A percentile compares a stretch with the other conserved stretches of the same genome.
phyloP scores from a whole-genome alignment of 2,113 vertebrate genomes.

The Nibea albiflora region DNA sequence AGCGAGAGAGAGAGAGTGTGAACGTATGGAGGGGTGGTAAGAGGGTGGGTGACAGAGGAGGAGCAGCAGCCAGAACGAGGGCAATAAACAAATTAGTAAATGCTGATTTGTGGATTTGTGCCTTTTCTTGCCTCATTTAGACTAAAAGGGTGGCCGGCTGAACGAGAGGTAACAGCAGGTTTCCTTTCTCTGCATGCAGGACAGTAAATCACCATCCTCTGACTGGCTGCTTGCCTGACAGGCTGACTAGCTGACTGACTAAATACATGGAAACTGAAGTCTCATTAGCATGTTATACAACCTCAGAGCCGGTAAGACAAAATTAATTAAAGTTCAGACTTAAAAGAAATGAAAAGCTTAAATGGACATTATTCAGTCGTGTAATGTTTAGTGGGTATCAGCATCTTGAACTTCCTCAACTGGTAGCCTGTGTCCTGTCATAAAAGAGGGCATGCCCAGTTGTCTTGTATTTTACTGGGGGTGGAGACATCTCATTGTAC shows the following conservation, averaged over 20 bases:
- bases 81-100: constrained; percentile 88
- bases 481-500: constrained; percentile 79
- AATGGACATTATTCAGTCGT: constrained; percentile 4
- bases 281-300: constrained; percentile 59
- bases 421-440: constrained; percentile 55
- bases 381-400: neutral
- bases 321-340: constrained; percentile 44
- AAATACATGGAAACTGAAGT: constrained; percentile 58
- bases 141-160: constrained; percentile 77
- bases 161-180: constrained; percentile 82
- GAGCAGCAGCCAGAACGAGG: constrained; percentile 73
- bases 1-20: neutral
- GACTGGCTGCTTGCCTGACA: constrained; percentile 63
- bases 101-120: constrained; percentile 77
- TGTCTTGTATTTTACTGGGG: constrained; percentile 76
- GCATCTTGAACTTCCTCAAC: constrained; percentile 30
- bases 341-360: constrained; percentile 30
- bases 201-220: constrained; percentile 83
- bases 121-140: constrained; percentile 65
- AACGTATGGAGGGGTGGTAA: constrained; percentile 33
- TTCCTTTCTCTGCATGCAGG: constrained; percentile 67
- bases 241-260: constrained; percentile 58
- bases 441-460: constrained; percentile 71
- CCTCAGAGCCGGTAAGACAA: constrained; percentile 24
- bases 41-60: constrained; percentile 43